Base-by-base conservation (phyloP, 1,140 invertebrate species). In the Conus ventricosus region DNA sequence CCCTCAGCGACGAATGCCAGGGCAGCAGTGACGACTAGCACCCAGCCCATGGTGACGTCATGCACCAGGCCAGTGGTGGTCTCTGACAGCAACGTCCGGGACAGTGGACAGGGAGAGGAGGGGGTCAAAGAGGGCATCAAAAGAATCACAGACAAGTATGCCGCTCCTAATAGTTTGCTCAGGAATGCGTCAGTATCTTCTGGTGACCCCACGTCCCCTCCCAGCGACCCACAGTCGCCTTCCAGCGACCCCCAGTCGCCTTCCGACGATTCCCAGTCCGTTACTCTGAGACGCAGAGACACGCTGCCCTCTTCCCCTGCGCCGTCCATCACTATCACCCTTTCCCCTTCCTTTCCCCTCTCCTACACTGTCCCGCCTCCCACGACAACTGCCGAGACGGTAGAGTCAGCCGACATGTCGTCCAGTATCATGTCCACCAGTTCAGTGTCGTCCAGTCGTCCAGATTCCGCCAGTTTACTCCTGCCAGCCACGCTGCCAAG, bases 91-190 rank as follows among this genome's bases (percentile, higher is more conserved):
- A 54, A 53, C 4, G 23, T 7, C n/a, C 20, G 20, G 71, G 23
- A 6, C 23, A 20, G 71, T 7, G 39, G 8, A 39, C 10, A 13
- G 11, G 39, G 27, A 51, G 76, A 17, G 11, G 87, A 87, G 51
- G 60, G 87, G 25, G 85, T 87, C 0, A 91, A 90, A 63, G 91
- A 93, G 88, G 92, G 92, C 5, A 82, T 93, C 63, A 85, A 90
- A 63, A 87, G 88, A 53, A 90, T 93, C 63, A 89, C 88, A 25
- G 92, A 91, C 87, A 93, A 93, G 84, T 94, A 94, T 87, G 93
- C 93, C 60, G 92, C 91, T 25, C 81, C 91, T 7, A 90, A 87
- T 8, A 91, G 91, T 17, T 84, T 93, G 76, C 51, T 53, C 8
- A 82, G 83, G 80, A 84, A 71, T 51, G 27, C 27, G 54, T 13